phyloP scores from a whole-genome alignment of 2,797 vertebrate genomes.

The Coendou prehensilis region DNA sequence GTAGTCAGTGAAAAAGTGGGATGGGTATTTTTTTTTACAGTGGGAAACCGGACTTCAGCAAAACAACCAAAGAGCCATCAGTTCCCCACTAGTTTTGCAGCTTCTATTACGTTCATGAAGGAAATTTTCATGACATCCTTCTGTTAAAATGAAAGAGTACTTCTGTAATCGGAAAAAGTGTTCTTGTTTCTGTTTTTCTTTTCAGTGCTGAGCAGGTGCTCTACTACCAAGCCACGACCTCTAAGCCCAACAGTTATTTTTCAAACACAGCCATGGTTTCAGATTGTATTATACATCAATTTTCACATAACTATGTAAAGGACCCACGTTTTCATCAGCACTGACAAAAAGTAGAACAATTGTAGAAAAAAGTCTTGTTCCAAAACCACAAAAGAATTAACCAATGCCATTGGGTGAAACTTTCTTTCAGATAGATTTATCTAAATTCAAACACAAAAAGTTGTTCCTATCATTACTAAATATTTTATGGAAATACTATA shows the following conservation, averaged over 20 bases:
- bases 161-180: constrained; percentile 33
- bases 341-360: constrained; percentile 27
- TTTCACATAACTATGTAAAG: constrained; percentile 33
- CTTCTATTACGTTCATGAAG: not conserved
- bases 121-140: constrained; percentile 59
- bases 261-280: not conserved
- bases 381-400: constrained; percentile 62
- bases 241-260: constrained; percentile 15
- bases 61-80: constrained; percentile 19
- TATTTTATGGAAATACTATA: constrained; percentile 62
- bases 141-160: constrained; percentile 65
- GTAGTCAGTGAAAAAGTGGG: not conserved
- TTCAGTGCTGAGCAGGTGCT: not conserved
- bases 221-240: too few relatives aligned
- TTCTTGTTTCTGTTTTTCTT: not conserved
- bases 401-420: not conserved
- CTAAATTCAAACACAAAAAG: constrained; percentile 16
- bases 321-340: constrained; percentile 54
- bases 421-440: constrained; percentile 30
- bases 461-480: constrained; percentile 31
- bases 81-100: not conserved
- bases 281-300: constrained; percentile 33
- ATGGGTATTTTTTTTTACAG: not conserved
- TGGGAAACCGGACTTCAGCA: constrained; percentile 2
- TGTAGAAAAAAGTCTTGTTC: not conserved